These are phyloP conservation scores for Clivina fossor DNA, from an alignment of 2,888 invertebrate genomes.

Conservation along the genomic window DNA sequence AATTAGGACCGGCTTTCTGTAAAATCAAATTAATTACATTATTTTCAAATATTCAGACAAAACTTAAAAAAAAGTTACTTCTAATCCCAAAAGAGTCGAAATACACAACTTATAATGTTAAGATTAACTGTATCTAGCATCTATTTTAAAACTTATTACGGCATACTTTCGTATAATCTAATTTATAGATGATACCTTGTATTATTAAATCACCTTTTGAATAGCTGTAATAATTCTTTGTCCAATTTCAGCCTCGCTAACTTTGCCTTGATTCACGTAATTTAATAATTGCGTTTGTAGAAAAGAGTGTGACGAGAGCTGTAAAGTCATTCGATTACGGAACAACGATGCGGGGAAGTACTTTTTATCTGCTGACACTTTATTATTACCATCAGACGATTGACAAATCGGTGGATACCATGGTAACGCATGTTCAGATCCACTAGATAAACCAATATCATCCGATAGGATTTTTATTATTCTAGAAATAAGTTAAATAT, in stretches of 20 bases:
- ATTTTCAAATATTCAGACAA: constrained; percentile 34
- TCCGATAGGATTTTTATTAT: constrained; percentile 60
- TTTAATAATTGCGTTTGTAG: constrained; percentile 48
- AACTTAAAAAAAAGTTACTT: constrained; percentile 5
- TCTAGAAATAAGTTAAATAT: constrained; percentile 53
- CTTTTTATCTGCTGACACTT: constrained; percentile 44
- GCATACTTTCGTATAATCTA: too few relatives aligned
- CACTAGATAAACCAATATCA: constrained; percentile 62
- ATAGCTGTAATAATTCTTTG: constrained; percentile 74
- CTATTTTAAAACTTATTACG: too few relatives aligned
- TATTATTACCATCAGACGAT: constrained; percentile 46
- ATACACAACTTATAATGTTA: too few relatives aligned
- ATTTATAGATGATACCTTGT: too few relatives aligned
- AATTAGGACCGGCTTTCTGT: constrained; percentile 71
- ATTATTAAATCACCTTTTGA: constrained; percentile 59
- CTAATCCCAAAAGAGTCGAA: too few relatives aligned
- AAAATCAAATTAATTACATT: constrained; percentile 41
- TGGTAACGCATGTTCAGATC: constrained; percentile 68
- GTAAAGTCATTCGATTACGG: constrained; percentile 42
- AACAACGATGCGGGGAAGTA: constrained; percentile 50
- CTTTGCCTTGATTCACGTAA: constrained; percentile 50
- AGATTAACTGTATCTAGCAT: too few relatives aligned
- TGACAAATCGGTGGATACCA: constrained; percentile 76
- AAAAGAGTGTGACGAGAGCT: constrained; percentile 35
- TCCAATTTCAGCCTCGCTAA: constrained; percentile 72